phyloP scores from a whole-genome alignment of 2,888 invertebrate genomes.

The Campoplex nolae region DNA sequence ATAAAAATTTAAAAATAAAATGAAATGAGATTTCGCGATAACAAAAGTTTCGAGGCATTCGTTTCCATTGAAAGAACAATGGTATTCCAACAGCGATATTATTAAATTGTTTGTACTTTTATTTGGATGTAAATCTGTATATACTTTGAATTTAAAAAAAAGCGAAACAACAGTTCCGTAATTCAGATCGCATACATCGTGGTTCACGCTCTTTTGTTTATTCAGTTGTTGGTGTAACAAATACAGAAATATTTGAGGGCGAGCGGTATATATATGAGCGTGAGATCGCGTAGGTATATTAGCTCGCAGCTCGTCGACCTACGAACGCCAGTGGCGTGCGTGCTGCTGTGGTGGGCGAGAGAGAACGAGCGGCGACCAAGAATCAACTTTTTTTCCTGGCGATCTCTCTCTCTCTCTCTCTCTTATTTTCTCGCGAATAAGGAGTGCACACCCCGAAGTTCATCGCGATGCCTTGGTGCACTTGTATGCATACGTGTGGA shows the following conservation, averaged over 20 bases:
- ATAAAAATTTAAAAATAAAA: not conserved
- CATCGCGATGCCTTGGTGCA: constrained; percentile 68
- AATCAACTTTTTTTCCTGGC: constrained; percentile 26
- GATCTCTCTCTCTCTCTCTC: constrained; percentile 12
- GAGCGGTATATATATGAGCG: constrained; percentile 35
- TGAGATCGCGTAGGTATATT: constrained; percentile 45
- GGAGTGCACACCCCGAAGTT: constrained; percentile 60
- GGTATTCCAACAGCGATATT: not conserved
- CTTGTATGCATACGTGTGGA: constrained; percentile 27
- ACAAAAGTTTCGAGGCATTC: not conserved
- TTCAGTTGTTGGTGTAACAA: not conserved
- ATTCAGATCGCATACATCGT: not conserved
- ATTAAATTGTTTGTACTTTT: not conserved
- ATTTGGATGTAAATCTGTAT: not conserved
- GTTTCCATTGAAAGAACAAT: not conserved
- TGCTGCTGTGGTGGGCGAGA: constrained; percentile 54
- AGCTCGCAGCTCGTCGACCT: constrained; percentile 30
- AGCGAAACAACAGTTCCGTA: not conserved
- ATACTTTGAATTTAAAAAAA: not conserved
- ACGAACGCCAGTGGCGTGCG: constrained; percentile 63
- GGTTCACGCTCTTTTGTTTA: not conserved
- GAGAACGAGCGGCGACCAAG: constrained; percentile 45
- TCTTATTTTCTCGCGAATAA: constrained; percentile 51
- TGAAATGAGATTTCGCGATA: not conserved
- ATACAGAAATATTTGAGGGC: constrained; percentile 17